Conservation (phyloP, 2,113 vertebrate genomes). For the Dermatemys mawii region DNA sequence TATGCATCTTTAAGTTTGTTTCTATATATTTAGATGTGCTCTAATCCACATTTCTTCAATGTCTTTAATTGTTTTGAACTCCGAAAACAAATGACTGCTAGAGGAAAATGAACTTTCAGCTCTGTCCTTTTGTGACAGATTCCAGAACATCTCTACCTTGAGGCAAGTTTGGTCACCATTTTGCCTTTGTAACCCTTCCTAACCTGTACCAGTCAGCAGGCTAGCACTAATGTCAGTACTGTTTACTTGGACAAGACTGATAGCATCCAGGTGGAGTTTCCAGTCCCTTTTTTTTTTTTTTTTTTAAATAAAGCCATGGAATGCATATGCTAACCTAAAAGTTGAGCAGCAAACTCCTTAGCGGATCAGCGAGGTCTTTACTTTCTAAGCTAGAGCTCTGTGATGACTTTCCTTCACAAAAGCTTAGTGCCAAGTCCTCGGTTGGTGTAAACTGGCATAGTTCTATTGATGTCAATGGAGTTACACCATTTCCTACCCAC, state of each 20-base stretch:
- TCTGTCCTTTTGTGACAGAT: constrained; percentile 90
- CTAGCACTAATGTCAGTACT: constrained; percentile 93
- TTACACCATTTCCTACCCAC: background rate
- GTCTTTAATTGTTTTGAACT: constrained; percentile 76
- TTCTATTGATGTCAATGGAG: background rate
- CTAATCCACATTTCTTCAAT: constrained; percentile 68
- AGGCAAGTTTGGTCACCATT: constrained; percentile 92
- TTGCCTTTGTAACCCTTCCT: constrained; percentile 92
- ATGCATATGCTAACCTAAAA: constrained; percentile 28
- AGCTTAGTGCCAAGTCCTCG: background rate
- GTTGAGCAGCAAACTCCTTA: constrained; percentile 11
- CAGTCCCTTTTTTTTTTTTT: constrained; percentile 54
- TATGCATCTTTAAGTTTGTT: constrained; percentile 55
- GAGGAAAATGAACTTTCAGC: constrained; percentile 80
- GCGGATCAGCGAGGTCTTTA: constrained; percentile 7
- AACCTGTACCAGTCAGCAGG: constrained; percentile 94
- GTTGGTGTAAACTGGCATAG: background rate
- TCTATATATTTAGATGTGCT: constrained; percentile 40
- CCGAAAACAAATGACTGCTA: constrained; percentile 63
- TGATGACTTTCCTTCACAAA: background rate
- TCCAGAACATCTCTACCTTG: constrained; percentile 92
- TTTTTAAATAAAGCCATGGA: constrained; percentile 53
- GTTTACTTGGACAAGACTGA: constrained; percentile 98
- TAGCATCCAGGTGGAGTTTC: constrained; percentile 95
- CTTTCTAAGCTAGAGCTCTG: background rate